These are phyloP conservation scores for Erebia palarica DNA, from an alignment of 2,888 invertebrate species.

Conservation along the genomic window DNA sequence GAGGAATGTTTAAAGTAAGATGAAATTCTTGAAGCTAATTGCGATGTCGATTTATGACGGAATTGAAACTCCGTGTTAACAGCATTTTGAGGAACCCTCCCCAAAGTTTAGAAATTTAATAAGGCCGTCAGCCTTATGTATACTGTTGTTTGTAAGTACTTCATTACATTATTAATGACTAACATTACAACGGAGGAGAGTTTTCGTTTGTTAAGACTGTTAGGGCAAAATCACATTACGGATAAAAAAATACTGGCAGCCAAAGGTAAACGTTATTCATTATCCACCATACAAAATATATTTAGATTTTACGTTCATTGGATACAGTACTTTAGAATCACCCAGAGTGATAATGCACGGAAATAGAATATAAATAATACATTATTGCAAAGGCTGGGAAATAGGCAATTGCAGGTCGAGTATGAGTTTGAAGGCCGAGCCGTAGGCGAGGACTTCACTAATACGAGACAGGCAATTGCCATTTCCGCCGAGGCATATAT, in stretches of 20 bases:
- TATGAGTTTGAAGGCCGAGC: no score
- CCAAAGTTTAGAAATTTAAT: constrained; percentile 11
- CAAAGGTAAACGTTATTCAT: no score
- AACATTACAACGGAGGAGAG: background rate
- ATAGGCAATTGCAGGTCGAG: no score
- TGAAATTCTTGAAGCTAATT: constrained; percentile 37
- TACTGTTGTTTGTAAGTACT: constrained; percentile 1
- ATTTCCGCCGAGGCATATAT: no score
- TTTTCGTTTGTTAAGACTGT: background rate
- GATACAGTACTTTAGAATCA: background rate
- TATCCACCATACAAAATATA: no score
- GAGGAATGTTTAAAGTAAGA: constrained; percentile 59
- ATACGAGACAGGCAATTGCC: no score
- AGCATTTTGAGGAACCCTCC: constrained; percentile 1
- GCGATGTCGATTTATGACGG: constrained; percentile 23
- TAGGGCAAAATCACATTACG: no score
- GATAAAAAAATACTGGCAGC: no score
- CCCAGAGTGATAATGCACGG: background rate
- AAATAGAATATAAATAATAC: no score
- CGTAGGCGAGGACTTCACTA: no score
- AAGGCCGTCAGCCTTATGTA: background rate
- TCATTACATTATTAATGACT: constrained; percentile 2
- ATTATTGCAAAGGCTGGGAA: no score
- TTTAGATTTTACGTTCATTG: no score
- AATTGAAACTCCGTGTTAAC: constrained; percentile 12